A percentile compares a stretch with the other conserved stretches of the same genome.
These are phyloP conservation scores for Cheilosia pagana DNA, from an alignment of 2,888 invertebrate species.

Conservation along the genomic window DNA sequence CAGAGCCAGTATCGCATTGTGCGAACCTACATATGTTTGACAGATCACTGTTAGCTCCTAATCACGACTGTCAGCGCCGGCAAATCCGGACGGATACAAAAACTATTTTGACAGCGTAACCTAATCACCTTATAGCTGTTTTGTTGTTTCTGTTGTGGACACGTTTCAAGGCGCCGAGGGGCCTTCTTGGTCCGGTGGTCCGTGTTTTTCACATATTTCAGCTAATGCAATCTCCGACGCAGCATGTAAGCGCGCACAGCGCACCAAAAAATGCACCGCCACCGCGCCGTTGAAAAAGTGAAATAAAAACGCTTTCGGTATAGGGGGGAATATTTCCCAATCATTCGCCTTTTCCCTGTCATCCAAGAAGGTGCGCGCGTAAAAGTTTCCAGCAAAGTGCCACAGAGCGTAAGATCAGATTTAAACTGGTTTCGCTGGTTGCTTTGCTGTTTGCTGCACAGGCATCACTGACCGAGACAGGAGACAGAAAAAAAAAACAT, in stretches of 20 bases:
- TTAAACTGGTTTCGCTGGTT: conserved; percentile 67
- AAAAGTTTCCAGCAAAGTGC: conserved; percentile 67
- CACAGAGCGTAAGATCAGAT: conserved; percentile 65
- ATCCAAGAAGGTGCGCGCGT: conserved; percentile 63
- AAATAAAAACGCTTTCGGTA: conserved; percentile 59
- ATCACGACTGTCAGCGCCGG: conserved; percentile 65
- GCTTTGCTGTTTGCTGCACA: conserved; percentile 23
- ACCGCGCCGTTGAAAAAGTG: conserved; percentile 46
- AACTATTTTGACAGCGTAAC: conserved; percentile 71
- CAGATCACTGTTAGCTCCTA: conserved; percentile 69
- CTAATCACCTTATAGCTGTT: conserved; percentile 62
- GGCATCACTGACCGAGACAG: conserved; percentile 51
- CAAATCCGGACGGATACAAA: conserved; percentile 49
- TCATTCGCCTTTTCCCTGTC: conserved; percentile 68
- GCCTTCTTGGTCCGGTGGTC: conserved; percentile 44
- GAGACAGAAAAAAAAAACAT: conserved; percentile 17
- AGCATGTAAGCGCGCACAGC: conserved; percentile 43
- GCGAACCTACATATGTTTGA: conserved; percentile 16
- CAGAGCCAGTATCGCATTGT: conserved; percentile 9
- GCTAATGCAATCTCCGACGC: conserved; percentile 69
- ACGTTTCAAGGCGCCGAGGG: conserved; percentile 61
- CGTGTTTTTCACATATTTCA: conserved; percentile 58
- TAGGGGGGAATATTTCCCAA: conserved; percentile 68
- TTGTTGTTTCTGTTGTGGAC: conserved; percentile 12
- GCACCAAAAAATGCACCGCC: conserved; percentile 22